A percentile compares a stretch with the other conserved stretches of the same genome.
These are phyloP conservation scores for Dasypogon diadema DNA, from an alignment of 2,888 invertebrate species.

Conservation along the genomic window DNA sequence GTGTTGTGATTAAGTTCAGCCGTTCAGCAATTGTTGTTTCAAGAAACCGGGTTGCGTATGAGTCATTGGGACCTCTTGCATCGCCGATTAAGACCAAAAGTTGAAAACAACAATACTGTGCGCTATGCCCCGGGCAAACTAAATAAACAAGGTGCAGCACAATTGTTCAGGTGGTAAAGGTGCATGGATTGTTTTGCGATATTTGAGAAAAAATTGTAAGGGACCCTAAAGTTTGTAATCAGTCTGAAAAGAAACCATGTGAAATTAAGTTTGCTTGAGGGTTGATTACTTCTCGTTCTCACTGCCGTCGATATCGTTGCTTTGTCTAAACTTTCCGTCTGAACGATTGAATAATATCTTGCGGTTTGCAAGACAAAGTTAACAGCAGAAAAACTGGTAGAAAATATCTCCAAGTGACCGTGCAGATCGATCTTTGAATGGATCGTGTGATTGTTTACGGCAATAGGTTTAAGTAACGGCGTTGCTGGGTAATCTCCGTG, in stretches of 20 bases:
- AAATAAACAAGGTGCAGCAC: background rate
- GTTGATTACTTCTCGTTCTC: background rate
- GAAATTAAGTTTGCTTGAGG: background rate
- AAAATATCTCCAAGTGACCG: background rate
- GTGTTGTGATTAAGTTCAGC: background rate
- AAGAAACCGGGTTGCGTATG: background rate
- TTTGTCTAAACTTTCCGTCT: background rate
- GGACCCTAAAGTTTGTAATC: no score
- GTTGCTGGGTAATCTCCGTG: background rate
- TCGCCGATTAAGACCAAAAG: background rate
- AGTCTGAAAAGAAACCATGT: no score
- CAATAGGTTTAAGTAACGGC: background rate
- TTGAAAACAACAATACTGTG: background rate
- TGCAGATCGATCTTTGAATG: background rate
- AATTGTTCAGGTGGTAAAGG: no score
- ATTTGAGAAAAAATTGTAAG: background rate
- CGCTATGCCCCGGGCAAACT: background rate
- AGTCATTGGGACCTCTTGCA: background rate
- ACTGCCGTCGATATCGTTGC: background rate
- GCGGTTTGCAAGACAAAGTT: background rate
- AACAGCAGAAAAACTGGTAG: background rate
- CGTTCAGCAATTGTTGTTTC: background rate
- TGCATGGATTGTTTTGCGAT: no score
- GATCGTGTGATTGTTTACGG: background rate
- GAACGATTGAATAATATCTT: slow-evolving; percentile 5